These are phyloP conservation scores for Epizoanthus rinbou DNA, from an alignment of 92 coral and sea anemone genomes.

Conservation along the genomic window DNA sequence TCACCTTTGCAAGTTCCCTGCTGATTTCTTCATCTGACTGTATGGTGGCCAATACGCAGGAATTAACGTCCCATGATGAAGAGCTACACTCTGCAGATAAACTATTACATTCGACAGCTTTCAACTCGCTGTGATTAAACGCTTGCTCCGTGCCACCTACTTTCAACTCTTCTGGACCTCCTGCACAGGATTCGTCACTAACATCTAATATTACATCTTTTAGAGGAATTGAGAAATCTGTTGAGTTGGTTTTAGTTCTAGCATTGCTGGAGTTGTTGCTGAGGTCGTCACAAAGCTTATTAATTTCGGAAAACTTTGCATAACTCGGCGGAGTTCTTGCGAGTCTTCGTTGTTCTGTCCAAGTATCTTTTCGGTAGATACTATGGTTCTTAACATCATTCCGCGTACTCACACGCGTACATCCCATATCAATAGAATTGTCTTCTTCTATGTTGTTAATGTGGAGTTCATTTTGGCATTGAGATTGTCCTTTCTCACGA, in stretches of 20 bases:
- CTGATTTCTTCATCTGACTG: conserved; percentile 5
- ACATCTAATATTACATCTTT: conserved; percentile 1
- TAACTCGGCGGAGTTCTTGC: background rate
- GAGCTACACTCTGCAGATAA: background rate
- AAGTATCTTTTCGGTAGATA: background rate
- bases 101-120: conserved; percentile 1
- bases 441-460: background rate
- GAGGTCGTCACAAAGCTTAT: conserved; percentile 16
- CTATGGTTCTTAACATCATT: background rate
- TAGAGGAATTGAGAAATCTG: background rate
- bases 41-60: conserved; percentile 6
- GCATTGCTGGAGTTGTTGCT: background rate
- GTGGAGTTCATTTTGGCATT: background rate
- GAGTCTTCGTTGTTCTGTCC: background rate
- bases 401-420: conserved; percentile 11
- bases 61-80: conserved; percentile 27
- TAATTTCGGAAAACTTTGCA: conserved; percentile 12
- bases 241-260: background rate
- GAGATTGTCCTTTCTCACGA: background rate
- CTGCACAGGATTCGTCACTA: background rate
- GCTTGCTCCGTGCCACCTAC: background rate
- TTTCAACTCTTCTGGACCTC: background rate
- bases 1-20: background rate
- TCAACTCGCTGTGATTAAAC: background rate
- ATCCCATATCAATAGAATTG: conserved; percentile 5